Percentiles rank a stretch among this genome's conserved stretches.
Conservation (phyloP, 2,797 vertebrate genomes). For the Bradypus variegatus region DNA sequence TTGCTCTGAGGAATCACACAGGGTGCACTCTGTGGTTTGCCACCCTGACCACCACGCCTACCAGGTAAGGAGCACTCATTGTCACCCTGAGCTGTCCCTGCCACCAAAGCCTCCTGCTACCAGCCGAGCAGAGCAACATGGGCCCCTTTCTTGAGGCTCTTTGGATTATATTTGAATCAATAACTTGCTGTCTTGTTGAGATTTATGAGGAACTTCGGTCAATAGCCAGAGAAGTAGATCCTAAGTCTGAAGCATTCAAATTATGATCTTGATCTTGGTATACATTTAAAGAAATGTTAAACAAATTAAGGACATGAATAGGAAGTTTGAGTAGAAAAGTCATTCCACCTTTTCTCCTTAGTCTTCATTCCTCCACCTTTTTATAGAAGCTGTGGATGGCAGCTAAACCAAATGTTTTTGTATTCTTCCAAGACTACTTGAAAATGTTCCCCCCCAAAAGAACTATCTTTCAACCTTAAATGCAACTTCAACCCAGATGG, state of each 20-base stretch:
- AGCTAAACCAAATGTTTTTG: background rate
- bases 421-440: conserved; percentile 19
- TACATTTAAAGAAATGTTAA: background rate
- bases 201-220: background rate
- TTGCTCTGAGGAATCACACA: conserved; percentile 93
- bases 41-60: conserved; percentile 94
- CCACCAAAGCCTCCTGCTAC: background rate
- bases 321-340: background rate
- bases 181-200: background rate
- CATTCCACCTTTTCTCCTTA: background rate
- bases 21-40: conserved; percentile 97
- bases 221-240: background rate
- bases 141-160: background rate
- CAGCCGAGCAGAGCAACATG: background rate
- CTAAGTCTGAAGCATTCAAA: background rate
- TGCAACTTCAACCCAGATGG: background rate
- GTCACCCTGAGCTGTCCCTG: rapidly evolving
- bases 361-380: background rate
- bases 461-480: conserved; percentile 1
- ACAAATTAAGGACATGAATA: background rate
- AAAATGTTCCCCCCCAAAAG: background rate
- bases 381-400: background rate
- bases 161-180: background rate
- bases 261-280: background rate
- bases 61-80: conserved; percentile 78